Conservation (phyloP, 2,797 vertebrate species). For the Diplodus puntazzo region DNA sequence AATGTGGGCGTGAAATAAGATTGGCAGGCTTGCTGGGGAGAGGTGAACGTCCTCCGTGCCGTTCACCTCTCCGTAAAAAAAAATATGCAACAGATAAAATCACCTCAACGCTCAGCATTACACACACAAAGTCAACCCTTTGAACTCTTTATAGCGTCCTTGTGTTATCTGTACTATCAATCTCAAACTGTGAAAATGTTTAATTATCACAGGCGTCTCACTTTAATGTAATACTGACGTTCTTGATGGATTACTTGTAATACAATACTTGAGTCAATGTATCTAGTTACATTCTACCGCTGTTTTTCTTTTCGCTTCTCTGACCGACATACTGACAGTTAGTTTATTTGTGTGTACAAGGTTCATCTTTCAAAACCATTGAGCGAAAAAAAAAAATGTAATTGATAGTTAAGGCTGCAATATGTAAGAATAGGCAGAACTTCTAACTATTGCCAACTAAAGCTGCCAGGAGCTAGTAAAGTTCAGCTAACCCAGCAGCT, state of each 20-base stretch:
- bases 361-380: neutral
- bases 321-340: too few relatives aligned
- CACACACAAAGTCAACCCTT: neutral
- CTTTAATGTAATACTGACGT: too few relatives aligned
- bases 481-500: too few relatives aligned
- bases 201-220: too few relatives aligned
- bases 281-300: neutral
- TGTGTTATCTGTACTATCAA: neutral
- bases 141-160: neutral
- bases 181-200: neutral
- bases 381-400: too few relatives aligned
- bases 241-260: neutral
- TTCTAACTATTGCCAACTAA: too few relatives aligned
- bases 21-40: fast-evolving
- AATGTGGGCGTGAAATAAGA: neutral
- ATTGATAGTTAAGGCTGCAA: neutral
- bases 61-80: constrained; percentile 17
- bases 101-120: neutral
- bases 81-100: constrained; percentile 9
- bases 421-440: too few relatives aligned
- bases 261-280: neutral
- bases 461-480: too few relatives aligned
- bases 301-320: neutral
- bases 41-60: constrained; percentile 59
- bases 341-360: neutral